Conservation (phyloP, 2,888 invertebrate genomes). For the Eumacrocentrus americanus region DNA sequence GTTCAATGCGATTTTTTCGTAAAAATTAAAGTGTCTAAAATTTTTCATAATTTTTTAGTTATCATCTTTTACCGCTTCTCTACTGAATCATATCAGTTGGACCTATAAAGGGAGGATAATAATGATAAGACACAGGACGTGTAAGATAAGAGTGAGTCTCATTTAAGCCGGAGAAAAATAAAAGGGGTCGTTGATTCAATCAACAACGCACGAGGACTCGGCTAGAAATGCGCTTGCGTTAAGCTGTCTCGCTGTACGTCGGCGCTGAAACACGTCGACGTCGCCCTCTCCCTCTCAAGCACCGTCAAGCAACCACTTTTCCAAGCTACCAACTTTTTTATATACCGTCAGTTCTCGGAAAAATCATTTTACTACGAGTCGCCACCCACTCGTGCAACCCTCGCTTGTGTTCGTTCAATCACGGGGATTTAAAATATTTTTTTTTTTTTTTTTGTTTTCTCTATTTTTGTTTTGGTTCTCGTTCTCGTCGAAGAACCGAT, state of each 20-base stretch:
- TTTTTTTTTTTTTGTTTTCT: not conserved
- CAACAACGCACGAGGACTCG: constrained; percentile 35
- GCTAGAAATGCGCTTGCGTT: constrained; percentile 33
- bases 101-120: constrained; percentile 5
- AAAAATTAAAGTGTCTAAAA: not conserved
- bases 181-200: constrained; percentile 43
- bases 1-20: constrained; percentile 3
- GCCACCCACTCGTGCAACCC: not conserved
- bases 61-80: too few relatives aligned
- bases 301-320: not conserved
- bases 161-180: constrained; percentile 31
- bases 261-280: constrained; percentile 12
- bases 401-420: not conserved
- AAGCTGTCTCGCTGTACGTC: constrained; percentile 16
- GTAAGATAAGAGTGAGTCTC: too few relatives aligned
- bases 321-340: constrained; percentile 13
- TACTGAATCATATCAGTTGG: too few relatives aligned
- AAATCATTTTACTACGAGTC: constrained; percentile 9
- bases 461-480: too few relatives aligned
- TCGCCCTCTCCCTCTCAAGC: constrained; percentile 1
- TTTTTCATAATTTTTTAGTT: not conserved
- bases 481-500: too few relatives aligned
- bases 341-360: constrained; percentile 14
- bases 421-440: not conserved
- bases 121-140: constrained; percentile 25